A percentile compares a stretch with the other conserved stretches of the same genome.
These are phyloP conservation scores for Lophotis ruficrista DNA, from an alignment of 2,113 vertebrate species.

Conservation along the genomic window DNA sequence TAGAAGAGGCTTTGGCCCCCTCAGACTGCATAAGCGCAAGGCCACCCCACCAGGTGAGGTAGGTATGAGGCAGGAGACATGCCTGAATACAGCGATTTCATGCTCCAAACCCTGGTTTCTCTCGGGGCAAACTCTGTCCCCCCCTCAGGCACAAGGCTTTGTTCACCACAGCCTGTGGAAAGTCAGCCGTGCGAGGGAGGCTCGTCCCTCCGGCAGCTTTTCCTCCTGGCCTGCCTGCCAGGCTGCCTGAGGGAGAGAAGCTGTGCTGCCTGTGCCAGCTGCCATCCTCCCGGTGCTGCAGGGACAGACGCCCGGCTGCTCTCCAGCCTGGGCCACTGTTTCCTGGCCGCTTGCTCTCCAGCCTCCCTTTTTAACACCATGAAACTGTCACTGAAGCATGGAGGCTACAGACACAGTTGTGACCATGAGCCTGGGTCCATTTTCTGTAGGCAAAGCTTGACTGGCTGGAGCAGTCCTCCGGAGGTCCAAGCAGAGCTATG, in stretches of 20 bases:
- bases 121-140: rapidly evolving
- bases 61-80: not conserved
- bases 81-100: rapidly evolving
- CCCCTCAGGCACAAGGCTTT: rapidly evolving
- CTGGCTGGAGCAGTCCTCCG: rapidly evolving
- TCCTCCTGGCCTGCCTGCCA: not conserved
- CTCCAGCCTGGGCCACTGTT: not conserved
- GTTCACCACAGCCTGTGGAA: rapidly evolving
- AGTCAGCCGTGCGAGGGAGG: not conserved
- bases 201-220: rapidly evolving
- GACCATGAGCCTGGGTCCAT: not conserved
- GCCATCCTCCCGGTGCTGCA: not conserved
- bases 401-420: not conserved
- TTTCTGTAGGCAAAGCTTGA: not conserved
- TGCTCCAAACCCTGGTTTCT: rapidly evolving
- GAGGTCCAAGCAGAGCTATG: not conserved
- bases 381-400: not conserved
- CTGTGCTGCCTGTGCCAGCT: rapidly evolving
- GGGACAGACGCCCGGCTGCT: not conserved
- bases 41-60: rapidly evolving
- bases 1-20: not conserved
- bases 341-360: not conserved
- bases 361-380: not conserved
- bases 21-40: rapidly evolving
- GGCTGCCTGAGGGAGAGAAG: not conserved